Base-by-base conservation (phyloP, 1,140 invertebrate genomes). In the Habropoda laboriosa region DNA sequence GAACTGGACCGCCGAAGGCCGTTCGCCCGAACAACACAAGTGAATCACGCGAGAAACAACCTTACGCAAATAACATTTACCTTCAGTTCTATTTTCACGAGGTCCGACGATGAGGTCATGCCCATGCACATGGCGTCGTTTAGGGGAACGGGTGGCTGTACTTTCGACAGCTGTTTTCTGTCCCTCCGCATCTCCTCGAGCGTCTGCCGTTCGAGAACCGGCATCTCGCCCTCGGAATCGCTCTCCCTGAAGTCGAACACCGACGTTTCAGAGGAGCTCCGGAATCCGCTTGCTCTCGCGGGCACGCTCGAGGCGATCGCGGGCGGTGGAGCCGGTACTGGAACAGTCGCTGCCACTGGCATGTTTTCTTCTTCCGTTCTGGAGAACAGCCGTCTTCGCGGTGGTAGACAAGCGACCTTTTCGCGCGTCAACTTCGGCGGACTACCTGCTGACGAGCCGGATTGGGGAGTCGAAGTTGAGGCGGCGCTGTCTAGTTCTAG, bases 201-300 rank as follows among this genome's bases (percentile, higher is more conserved):
- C 13, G 94, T 94, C 87, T 94, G 94, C 81, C 93, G 90, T 83
- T 94, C 94, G 16, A 94, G 87, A 5, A 94, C 94, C 12, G 94
- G 94, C 93, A 94, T 94, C 85, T 95, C 94, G 27, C 92, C 90
- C 80, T 95, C 94, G 2, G 94, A 94, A 71, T 95, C 94, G 49
- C 93, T 94, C 78, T 95, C 94, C 0, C 93, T 91, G 85, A 95
- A 95, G 89, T 95, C 94, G 86, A 95, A 95, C n/a, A 95, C 94
- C 7, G 94, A 95, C 0, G 94, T 94, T 88, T 95, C 94, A 21
- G 94, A 95, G 0, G 94, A 95, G 82, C 94, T 94, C n/a, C 94
- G 84, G 67, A 94, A 89, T 0, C 93, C 93, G n/a, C 93, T 93
- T 24, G 92, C 90, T n/a, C 94, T 89, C 18, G 92, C 88, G 0